Percentiles rank a stretch among this genome's conserved stretches.
These are phyloP conservation scores for Chaitophorus viminalis DNA, from an alignment of 2,888 invertebrate genomes.

Conservation along the genomic window DNA sequence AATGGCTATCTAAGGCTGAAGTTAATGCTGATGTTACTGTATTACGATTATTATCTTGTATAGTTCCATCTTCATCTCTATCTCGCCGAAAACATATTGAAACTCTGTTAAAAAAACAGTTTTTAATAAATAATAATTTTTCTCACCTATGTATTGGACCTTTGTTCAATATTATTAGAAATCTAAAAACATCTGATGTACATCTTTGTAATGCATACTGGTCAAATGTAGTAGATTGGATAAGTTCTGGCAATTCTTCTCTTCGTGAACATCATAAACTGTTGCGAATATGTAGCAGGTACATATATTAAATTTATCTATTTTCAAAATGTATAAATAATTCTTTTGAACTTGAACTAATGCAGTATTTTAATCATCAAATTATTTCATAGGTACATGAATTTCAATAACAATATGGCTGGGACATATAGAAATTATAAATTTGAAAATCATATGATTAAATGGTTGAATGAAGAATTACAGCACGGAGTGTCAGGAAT, in stretches of 20 bases:
- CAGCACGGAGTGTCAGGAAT: conserved; percentile 31
- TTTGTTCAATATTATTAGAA: conserved; percentile 45
- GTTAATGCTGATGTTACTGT: conserved; percentile 44
- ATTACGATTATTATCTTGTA: conserved; percentile 39
- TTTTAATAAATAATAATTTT: conserved; percentile 37
- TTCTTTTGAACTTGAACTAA: not conserved
- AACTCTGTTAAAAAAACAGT: conserved; percentile 29
- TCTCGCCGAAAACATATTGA: conserved; percentile 37
- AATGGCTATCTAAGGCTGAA: conserved; percentile 40
- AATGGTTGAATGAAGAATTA: conserved; percentile 53
- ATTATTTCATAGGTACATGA: conserved; percentile 52
- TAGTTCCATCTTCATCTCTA: conserved; percentile 35
- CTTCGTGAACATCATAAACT: conserved; percentile 19
- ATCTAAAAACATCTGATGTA: conserved; percentile 55
- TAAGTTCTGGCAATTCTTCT: conserved; percentile 17
- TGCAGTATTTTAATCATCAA: not conserved
- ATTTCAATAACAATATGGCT: conserved; percentile 54
- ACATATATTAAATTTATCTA: not conserved
- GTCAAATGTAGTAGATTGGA: conserved; percentile 57
- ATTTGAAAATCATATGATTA: conserved; percentile 56
- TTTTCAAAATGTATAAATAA: not conserved
- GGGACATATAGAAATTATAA: conserved; percentile 48
- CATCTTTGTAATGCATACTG: conserved; percentile 52
- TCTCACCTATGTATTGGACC: conserved; percentile 45
- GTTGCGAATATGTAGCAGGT: conserved; percentile 51